Base-by-base conservation (phyloP, 2,797 vertebrate species). In the Coracias cyanogaster region DNA sequence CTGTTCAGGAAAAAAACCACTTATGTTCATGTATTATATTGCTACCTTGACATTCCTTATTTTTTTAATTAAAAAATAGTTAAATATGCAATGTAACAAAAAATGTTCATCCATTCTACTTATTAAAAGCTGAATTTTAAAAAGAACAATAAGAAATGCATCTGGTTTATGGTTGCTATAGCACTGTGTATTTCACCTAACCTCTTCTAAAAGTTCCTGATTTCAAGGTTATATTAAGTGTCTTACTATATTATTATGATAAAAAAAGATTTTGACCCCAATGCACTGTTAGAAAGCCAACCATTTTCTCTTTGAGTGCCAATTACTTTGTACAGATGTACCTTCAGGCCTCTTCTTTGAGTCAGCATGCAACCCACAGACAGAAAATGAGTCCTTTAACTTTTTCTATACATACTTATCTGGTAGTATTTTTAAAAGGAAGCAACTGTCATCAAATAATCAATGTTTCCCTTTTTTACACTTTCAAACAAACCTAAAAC, bases 281-380 rank as follows among this genome's bases (percentile, higher is more conserved):
- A 49, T 95, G 95, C 91, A 94, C 95, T 90, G 93, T 88, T 91
- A 96, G 96, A 92, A 96, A 97, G 93, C 93, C 93, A 95, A 95
- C 92, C 96, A 96, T 94, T 97, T 96, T 96, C 90, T 97, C 95
- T 93, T 95, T 89, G 95, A 97, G 97, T 97, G 96, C 96, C 96
- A 96, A 97, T 97, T 97, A 96, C 95, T 97, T 96, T 86, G 90
- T 96, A 94, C 97, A 97, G 92, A 97, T 95, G 89, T 93, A 94
- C 95, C 95, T 96, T 86, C 74, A 3, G 78, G 93, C 82, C 83
- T 94, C 94, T 94, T 87, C 67, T 93, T 88, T 91, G 94, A 97
- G 95, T 96, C 93, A 92, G 81, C 83, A 82, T 76, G 49, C 67
- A 92, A 74, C 84, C 52, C 80, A 96, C 93, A 95, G 92, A 92